Evolutionary conservation across 37 sponge, comb jelly and placozoan species (phyloP).

Genomic region (Diacarnus erythraeanus): DNA sequence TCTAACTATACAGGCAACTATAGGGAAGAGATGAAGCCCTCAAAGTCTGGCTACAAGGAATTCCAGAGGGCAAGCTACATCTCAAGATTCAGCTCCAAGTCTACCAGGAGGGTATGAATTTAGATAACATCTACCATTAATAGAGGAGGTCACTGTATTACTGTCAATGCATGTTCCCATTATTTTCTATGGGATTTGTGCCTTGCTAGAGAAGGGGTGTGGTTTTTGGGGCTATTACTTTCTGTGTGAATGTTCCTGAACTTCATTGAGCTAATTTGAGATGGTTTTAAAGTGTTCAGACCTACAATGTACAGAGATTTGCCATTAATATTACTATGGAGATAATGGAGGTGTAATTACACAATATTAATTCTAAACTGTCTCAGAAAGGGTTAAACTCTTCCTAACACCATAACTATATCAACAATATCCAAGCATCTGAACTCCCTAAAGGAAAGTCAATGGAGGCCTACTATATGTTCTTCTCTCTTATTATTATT

Average conservation of each 20-base stretch:
- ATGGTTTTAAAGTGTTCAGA: neutral
- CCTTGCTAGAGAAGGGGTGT: neutral
- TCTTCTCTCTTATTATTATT: neutral
- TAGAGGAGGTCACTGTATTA: too few species aligned
- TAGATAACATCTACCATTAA: too few species aligned
- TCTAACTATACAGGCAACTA: constrained; percentile 44
- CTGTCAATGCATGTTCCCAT: too few species aligned
- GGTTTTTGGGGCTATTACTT: neutral
- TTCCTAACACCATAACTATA: too few species aligned
- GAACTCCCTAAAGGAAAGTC: too few species aligned
- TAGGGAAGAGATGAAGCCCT: neutral
- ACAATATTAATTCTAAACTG: too few species aligned
- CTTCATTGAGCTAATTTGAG: neutral
- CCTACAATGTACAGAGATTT: neutral
- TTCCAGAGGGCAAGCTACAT: constrained; percentile 38
- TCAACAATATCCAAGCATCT: too few species aligned
- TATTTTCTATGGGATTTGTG: too few species aligned
- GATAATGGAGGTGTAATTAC: too few species aligned
- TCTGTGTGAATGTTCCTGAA: neutral
- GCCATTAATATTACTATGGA: neutral
- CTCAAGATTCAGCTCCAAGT: constrained; percentile 57
- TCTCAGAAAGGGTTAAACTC: too few species aligned
- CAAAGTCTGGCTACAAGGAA: constrained; percentile 10
- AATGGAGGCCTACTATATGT: too few species aligned
- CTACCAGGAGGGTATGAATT: constrained; percentile 51